phyloP scores from a whole-genome alignment of 2,113 vertebrate species.

The Tragulus kanchil region DNA sequence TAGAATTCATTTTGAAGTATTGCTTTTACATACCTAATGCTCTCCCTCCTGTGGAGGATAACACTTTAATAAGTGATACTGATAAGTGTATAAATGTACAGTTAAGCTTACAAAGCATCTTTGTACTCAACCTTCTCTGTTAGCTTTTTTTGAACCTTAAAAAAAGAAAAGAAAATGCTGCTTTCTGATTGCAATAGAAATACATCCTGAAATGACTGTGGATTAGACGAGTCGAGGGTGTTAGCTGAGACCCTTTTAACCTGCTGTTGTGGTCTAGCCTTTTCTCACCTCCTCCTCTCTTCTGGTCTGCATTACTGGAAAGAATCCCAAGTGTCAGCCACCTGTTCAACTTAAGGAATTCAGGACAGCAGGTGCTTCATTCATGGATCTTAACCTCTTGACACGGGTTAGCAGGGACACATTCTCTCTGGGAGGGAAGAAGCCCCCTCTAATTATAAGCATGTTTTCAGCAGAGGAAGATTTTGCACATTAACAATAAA shows the following conservation, averaged over 20 bases:
- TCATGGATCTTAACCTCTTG: background rate
- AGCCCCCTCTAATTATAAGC: background rate
- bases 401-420: background rate
- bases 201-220: background rate
- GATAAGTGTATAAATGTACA: background rate
- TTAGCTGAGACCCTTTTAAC: background rate
- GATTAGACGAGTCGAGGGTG: background rate
- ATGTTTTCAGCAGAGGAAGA: conserved; percentile 1
- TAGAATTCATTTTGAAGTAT: background rate
- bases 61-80: background rate
- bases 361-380: background rate
- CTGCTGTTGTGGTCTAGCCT: background rate
- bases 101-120: background rate
- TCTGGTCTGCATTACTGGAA: background rate
- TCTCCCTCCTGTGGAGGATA: background rate
- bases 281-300: background rate
- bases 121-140: background rate
- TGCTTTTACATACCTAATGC: background rate
- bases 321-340: background rate
- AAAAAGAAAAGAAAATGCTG: background rate
- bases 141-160: background rate
- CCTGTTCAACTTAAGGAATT: background rate
- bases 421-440: background rate
- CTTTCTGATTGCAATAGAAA: background rate
- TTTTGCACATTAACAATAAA: background rate